Conservation (phyloP, 2,888 invertebrate genomes). For the Antitype chi region DNA sequence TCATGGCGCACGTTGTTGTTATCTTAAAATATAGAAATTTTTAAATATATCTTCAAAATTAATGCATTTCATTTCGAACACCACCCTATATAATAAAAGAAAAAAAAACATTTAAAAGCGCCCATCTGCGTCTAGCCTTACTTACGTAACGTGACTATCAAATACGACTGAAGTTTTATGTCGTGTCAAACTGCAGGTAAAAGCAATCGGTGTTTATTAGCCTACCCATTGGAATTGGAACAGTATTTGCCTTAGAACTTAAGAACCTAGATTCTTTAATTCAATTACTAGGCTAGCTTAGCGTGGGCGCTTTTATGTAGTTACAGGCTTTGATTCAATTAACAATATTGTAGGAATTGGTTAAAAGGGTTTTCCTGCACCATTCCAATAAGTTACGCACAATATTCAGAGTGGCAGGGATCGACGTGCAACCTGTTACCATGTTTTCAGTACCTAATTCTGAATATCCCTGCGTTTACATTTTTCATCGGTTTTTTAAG, state of each 20-base stretch:
- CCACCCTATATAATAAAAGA: neutral
- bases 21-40: too few species aligned
- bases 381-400: neutral
- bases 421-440: too few species aligned
- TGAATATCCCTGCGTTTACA: too few species aligned
- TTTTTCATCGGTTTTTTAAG: too few species aligned
- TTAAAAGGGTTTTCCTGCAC: neutral
- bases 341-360: neutral
- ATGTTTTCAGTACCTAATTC: too few species aligned
- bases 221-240: conserved; percentile 14
- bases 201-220: conserved; percentile 31
- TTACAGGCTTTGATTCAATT: conserved; percentile 19
- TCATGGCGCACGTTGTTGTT: too few species aligned
- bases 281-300: conserved; percentile 31
- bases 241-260: conserved; percentile 15
- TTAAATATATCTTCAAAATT: too few species aligned
- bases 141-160: conserved; percentile 17
- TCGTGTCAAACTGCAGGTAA: conserved; percentile 18
- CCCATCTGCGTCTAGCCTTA: conserved; percentile 2
- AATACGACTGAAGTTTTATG: conserved; percentile 26
- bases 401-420: too few species aligned
- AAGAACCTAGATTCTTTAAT: conserved; percentile 29
- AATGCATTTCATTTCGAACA: too few species aligned
- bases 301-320: conserved; percentile 10
- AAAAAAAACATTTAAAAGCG: neutral